Conservation (phyloP, 2,113 vertebrate species). For the Coptodon rendalli region DNA sequence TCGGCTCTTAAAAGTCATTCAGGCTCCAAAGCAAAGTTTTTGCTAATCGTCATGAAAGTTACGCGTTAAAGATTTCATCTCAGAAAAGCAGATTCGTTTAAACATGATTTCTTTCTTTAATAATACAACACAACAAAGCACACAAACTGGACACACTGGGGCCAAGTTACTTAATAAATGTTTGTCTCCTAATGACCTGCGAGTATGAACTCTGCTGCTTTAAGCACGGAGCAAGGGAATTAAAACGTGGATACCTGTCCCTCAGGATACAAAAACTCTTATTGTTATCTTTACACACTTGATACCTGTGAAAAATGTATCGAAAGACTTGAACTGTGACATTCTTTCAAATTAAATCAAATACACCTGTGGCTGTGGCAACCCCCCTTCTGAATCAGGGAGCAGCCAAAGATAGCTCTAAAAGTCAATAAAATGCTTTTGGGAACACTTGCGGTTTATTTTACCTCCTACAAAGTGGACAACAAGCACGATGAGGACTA, state of each 20-base stretch:
- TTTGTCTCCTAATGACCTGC: not conserved
- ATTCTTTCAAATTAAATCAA: not conserved
- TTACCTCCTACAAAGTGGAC: not conserved
- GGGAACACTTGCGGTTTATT: not conserved
- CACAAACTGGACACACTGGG: not conserved
- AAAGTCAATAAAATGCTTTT: not conserved
- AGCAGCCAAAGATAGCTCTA: not conserved
- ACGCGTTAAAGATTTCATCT: not conserved
- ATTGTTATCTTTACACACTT: not conserved
- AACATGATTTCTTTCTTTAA: rapidly evolving
- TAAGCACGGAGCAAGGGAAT: not conserved
- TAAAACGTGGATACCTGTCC: not conserved
- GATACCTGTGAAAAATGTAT: not conserved
- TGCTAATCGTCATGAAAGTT: not conserved
- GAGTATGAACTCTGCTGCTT: not conserved
- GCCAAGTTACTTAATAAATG: not conserved
- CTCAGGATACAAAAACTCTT: not conserved
- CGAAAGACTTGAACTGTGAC: not conserved
- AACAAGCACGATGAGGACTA: not conserved
- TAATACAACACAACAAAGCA: not conserved
- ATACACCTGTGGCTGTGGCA: not conserved
- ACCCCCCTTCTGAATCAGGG: not conserved
- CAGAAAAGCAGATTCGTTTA: not conserved
- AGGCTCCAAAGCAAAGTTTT: not conserved
- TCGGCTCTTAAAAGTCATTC: not conserved